phyloP scores from a whole-genome alignment of 2,888 invertebrate genomes.

The Scaptomyza parva region DNA sequence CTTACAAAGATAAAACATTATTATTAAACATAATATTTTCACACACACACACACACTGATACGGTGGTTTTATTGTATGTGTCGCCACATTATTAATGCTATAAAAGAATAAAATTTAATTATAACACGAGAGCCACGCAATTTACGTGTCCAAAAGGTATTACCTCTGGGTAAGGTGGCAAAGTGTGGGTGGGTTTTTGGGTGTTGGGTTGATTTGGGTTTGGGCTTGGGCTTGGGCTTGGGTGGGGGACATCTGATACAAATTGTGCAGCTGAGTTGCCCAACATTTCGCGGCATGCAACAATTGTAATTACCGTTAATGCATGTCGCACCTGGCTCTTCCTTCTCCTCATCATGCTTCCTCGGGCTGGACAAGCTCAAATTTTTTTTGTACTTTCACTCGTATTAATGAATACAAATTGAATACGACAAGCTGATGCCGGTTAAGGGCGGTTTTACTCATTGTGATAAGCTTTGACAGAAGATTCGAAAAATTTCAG shows the following conservation, averaged over 20 bases:
- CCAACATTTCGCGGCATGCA: slow-evolving; percentile 23
- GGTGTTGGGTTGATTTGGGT: not conserved
- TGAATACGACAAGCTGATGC: slow-evolving; percentile 49
- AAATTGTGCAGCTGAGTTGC: slow-evolving; percentile 43
- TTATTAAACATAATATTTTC: not conserved
- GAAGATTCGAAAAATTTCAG: too few relatives aligned
- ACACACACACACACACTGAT: slow-evolving; percentile 1
- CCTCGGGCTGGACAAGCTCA: slow-evolving; percentile 31
- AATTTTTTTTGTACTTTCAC: slow-evolving; percentile 44
- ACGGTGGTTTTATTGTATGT: slow-evolving; percentile 6
- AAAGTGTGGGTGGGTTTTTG: not conserved
- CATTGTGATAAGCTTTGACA: not conserved
- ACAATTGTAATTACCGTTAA: slow-evolving; percentile 60
- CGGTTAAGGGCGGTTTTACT: not conserved
- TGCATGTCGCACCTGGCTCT: slow-evolving; percentile 45
- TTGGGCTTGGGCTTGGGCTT: not conserved
- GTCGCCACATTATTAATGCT: slow-evolving; percentile 38
- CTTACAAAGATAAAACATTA: too few relatives aligned
- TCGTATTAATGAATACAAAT: slow-evolving; percentile 59
- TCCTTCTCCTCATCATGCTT: not conserved
- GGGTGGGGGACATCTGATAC: slow-evolving; percentile 29
- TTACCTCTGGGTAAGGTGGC: slow-evolving; percentile 24
- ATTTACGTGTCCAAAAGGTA: slow-evolving; percentile 57
- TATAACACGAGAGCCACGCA: slow-evolving; percentile 50
- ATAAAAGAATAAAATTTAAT: slow-evolving; percentile 58